Conservation (phyloP, 2,113 vertebrate species). For the Gopherus flavomarginatus region DNA sequence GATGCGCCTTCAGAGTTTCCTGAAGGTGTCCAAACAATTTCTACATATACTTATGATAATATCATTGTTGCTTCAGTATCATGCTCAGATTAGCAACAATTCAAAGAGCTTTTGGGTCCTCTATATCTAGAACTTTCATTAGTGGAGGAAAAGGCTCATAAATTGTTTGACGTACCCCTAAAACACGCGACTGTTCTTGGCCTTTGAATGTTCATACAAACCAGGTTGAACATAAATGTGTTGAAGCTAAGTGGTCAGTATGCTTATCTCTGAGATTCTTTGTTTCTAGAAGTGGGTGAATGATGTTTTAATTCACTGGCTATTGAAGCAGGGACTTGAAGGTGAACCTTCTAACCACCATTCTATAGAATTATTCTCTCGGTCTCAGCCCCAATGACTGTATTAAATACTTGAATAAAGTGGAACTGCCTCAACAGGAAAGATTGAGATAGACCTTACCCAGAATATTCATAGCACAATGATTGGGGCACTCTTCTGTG, state of each 20-base stretch:
- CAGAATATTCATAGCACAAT: no score
- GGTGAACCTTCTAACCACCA: no score
- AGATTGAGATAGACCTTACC: no score
- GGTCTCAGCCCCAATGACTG: no score
- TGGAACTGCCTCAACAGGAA: no score
- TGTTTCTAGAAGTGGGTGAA: background rate
- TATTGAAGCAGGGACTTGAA: no score
- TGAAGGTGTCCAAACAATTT: background rate
- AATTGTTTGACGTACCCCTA: background rate
- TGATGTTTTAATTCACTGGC: background rate
- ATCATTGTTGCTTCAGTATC: background rate
- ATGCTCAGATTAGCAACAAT: background rate
- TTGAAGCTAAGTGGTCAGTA: background rate
- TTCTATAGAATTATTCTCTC: no score
- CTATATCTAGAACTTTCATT: background rate
- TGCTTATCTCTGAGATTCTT: background rate
- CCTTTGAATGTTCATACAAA: background rate
- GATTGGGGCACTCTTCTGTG: no score
- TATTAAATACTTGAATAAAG: no score
- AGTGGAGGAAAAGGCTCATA: background rate
- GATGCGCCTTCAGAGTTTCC: background rate
- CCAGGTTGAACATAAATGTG: background rate
- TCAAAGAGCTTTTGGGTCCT: background rate
- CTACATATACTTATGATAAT: background rate
- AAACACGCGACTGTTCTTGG: background rate